Percentiles rank a stretch among this genome's conserved stretches.
Conservation (phyloP, 2,888 invertebrate species). For the Nomada lathburiana region DNA sequence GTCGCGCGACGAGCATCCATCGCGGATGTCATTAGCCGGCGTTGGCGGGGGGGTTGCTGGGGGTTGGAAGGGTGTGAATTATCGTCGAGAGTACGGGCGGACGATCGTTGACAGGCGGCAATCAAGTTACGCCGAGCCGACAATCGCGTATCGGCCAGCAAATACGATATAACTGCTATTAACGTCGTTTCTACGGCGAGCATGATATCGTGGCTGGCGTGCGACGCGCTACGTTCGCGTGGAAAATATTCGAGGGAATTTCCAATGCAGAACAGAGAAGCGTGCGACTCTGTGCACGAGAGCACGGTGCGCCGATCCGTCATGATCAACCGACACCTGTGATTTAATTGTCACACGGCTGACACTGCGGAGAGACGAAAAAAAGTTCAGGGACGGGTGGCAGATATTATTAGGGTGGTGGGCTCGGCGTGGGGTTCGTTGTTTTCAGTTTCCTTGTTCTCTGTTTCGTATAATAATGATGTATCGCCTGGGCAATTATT, state of each 20-base stretch:
- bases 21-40: constrained; percentile 63
- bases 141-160: constrained; percentile 56
- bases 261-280: constrained; percentile 65
- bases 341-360: constrained; percentile 82
- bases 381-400: constrained; percentile 38
- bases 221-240: constrained; percentile 50
- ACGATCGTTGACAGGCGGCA: constrained; percentile 70
- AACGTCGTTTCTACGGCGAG: constrained; percentile 55
- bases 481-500: constrained; percentile 10
- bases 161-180: constrained; percentile 55
- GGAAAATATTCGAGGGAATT: constrained; percentile 65
- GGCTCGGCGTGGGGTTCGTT: background rate
- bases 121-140: constrained; percentile 61
- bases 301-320: constrained; percentile 75
- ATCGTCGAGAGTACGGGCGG: constrained; percentile 55
- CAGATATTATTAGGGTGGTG: background rate
- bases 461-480: constrained; percentile 10
- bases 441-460: background rate
- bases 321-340: constrained; percentile 82
- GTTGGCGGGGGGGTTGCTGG: constrained; percentile 20
- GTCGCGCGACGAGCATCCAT: constrained; percentile 56
- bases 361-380: constrained; percentile 54
- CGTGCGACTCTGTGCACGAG: constrained; percentile 54
- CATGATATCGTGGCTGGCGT: constrained; percentile 45
- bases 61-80: constrained; percentile 42